Conservation (phyloP, 2,888 invertebrate genomes). For the Thymelicus sylvestris region DNA sequence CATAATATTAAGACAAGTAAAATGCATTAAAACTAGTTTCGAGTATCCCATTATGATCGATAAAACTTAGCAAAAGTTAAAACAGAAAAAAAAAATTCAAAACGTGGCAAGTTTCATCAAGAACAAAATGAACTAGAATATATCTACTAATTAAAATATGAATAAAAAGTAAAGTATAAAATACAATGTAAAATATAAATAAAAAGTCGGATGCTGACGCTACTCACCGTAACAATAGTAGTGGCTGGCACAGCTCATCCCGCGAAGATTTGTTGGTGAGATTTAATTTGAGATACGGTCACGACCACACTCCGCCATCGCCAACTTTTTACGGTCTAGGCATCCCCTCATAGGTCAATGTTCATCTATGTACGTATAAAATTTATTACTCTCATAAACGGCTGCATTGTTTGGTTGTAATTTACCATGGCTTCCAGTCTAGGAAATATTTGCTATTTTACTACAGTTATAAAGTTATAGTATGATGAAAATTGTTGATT, state of each 20-base stretch:
- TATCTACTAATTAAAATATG: background rate
- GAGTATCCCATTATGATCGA: too few relatives aligned
- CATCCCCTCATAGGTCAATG: conserved; percentile 36
- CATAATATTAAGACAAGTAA: too few relatives aligned
- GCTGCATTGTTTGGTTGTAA: conserved; percentile 24
- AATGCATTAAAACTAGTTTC: too few relatives aligned
- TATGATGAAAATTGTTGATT: too few relatives aligned
- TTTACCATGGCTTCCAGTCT: conserved; percentile 14
- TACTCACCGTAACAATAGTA: conserved; percentile 34
- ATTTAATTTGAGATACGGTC: conserved; percentile 83
- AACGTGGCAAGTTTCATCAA: background rate
- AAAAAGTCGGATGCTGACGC: conserved; percentile 6
- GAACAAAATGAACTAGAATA: background rate
- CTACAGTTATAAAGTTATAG: too few relatives aligned
- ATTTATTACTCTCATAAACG: conserved; percentile 33
- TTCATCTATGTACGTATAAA: conserved; percentile 33
- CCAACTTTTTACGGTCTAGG: conserved; percentile 65
- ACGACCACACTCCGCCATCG: conserved; percentile 70
- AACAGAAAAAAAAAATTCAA: background rate
- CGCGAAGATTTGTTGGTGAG: conserved; percentile 80
- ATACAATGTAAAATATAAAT: background rate
- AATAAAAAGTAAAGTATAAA: background rate
- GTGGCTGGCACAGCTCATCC: conserved; percentile 45
- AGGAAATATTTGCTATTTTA: background rate
- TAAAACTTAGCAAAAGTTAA: background rate